phyloP scores from a whole-genome alignment of 2,888 invertebrate genomes.

The Agonopterix heracliana region DNA sequence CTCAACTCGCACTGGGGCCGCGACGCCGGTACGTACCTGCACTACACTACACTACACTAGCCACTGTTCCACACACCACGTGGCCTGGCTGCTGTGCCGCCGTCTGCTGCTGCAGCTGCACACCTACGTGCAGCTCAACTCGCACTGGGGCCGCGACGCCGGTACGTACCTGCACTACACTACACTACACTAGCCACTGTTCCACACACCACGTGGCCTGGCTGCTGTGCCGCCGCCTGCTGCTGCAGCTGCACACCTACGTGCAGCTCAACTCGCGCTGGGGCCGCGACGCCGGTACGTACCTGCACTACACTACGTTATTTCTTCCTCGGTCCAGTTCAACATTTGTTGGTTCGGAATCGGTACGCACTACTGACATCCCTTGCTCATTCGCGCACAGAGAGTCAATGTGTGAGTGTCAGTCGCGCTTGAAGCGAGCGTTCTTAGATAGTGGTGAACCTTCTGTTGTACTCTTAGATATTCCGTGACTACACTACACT shows the following conservation, averaged over 20 bases:
- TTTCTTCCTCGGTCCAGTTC: slow-evolving; percentile 91
- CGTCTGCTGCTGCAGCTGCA: slow-evolving; percentile 93
- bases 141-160: slow-evolving; percentile 70
- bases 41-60: background rate
- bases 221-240: slow-evolving; percentile 91
- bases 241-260: slow-evolving; percentile 95
- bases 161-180: slow-evolving; percentile 23
- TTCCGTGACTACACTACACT: too few relatives aligned
- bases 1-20: slow-evolving; percentile 81
- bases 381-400: too few relatives aligned
- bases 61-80: too few relatives aligned
- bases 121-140: slow-evolving; percentile 91
- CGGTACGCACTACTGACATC: too few relatives aligned
- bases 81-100: slow-evolving; percentile 95
- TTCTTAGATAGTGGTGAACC: too few relatives aligned
- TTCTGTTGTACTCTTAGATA: too few relatives aligned
- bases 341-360: slow-evolving; percentile 78
- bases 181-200: background rate
- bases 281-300: slow-evolving; percentile 54
- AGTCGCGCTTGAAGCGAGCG: too few relatives aligned
- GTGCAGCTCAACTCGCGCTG: slow-evolving; percentile 85
- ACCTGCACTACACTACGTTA: background rate
- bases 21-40: slow-evolving; percentile 25
- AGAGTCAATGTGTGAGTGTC: too few relatives aligned
- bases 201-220: slow-evolving; percentile 92